Conservation (phyloP, 1,140 invertebrate species). For the Heliothis subflexa region DNA sequence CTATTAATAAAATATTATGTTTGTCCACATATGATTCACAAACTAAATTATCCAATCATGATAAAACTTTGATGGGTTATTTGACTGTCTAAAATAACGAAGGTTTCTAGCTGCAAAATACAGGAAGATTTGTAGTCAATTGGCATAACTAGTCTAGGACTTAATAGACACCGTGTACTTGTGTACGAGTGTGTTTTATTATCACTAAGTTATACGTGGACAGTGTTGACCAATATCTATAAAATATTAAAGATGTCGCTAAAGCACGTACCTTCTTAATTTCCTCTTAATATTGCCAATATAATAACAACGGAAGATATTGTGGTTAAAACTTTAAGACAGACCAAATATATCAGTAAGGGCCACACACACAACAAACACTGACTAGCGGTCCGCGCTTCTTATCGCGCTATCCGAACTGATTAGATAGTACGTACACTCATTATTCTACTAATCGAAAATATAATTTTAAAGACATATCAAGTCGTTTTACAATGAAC, state of each 20-base stretch:
- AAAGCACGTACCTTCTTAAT: slow-evolving; percentile 45
- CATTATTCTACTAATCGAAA: slow-evolving; percentile 73
- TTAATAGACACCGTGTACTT: no score
- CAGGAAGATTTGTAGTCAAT: no score
- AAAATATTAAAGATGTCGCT: neutral
- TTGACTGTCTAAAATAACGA: no score
- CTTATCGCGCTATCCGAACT: slow-evolving; percentile 69
- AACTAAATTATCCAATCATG: no score
- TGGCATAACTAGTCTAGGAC: no score
- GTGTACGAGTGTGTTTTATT: no score
- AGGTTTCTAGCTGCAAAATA: no score
- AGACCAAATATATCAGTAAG: slow-evolving; percentile 53
- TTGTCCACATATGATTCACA: no score
- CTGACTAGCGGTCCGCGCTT: slow-evolving; percentile 55
- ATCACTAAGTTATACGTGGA: no score
- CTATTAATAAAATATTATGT: no score
- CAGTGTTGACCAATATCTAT: neutral
- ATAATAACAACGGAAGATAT: slow-evolving; percentile 15
- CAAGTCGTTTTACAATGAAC: slow-evolving; percentile 46
- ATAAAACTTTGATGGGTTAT: no score
- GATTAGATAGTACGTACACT: slow-evolving; percentile 73
- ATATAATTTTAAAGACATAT: slow-evolving; percentile 59
- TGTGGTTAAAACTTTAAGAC: slow-evolving; percentile 33
- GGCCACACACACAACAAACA: slow-evolving; percentile 60
- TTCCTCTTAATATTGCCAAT: slow-evolving; percentile 50